A percentile compares a stretch with the other conserved stretches of the same genome.
phyloP scores from a whole-genome alignment of 1,140 invertebrate species.

The Zaprionus davidi region DNA sequence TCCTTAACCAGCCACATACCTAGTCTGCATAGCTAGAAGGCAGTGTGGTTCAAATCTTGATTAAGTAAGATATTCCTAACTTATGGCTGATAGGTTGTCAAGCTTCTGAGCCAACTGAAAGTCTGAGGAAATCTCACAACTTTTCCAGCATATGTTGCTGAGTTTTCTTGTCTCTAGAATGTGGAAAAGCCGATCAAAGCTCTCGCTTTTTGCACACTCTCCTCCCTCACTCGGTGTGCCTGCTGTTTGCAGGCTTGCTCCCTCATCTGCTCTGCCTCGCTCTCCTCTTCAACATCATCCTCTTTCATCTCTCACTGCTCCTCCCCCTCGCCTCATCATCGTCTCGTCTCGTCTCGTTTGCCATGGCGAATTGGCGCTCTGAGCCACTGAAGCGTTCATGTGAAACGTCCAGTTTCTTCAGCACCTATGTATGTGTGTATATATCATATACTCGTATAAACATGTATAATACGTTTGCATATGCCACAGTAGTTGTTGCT shows the following conservation, averaged over 20 bases:
- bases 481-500: constrained; percentile 16
- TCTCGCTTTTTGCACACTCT: constrained; percentile 27
- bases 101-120: no score
- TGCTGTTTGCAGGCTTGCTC: no score
- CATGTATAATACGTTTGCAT: constrained; percentile 45
- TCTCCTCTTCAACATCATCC: no score
- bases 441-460: constrained; percentile 14
- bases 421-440: constrained; percentile 34
- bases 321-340: background rate
- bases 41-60: no score
- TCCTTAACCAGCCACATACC: no score
- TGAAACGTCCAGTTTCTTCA: constrained; percentile 82
- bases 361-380: constrained; percentile 48
- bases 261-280: background rate
- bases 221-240: background rate
- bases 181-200: constrained; percentile 28
- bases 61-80: no score
- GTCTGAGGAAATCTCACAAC: background rate
- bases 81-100: no score
- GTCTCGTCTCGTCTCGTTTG: constrained; percentile 48
- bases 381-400: constrained; percentile 80
- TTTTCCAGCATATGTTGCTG: background rate
- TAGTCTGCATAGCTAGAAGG: no score
- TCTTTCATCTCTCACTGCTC: background rate
- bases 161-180: constrained; percentile 12